Base-by-base conservation (phyloP, 2,888 invertebrate species). In the Chymomyza caudatula region DNA sequence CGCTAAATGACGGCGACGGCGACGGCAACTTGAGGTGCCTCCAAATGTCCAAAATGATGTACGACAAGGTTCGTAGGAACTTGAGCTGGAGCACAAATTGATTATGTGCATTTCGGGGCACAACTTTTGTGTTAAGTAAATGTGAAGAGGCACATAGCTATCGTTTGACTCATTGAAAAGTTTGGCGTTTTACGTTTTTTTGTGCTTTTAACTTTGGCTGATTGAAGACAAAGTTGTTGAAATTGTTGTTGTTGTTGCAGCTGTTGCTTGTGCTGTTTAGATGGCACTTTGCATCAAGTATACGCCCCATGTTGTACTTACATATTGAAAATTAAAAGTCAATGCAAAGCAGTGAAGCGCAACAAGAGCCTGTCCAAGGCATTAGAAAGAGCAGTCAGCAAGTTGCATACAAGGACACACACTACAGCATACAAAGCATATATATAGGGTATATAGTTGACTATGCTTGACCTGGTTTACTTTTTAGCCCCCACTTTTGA, bases 391-490 rank as follows among this genome's bases (percentile, higher is more conserved):
- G 8, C n/a, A 20, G 25, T 15, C n/a, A 19, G 15, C 17, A 53
- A 53, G 25, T 20, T 11, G n/a, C 53, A 23, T 6, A 23, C 25
- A 23, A n/a, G 22, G 22, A 20, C 20, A 20, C 19, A 20, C 19
- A 25, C 22, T 13, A 53, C 19, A 23, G n/a, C 15, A n/a, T 43
- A 56, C 13, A 56, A 15, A 56, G 22, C 20, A 17, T 20, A 20
- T 43, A 49, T 15, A 51, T 64, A 51, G 37, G 29, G 20, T 67
- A 59, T 69, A 65, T 25, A 71, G 72, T 66, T 67, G 49, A 59
- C 73, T 69, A 82, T 76, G 80, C 85, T 82, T 83, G 82, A 75
- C 85, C 82, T 84, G 82, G 82, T 83, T 83, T 84, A 82, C 74
- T 77, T 74, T 66, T 62, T 56, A 67, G 66, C 62, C 53, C 57